Evolutionary conservation across 2,888 invertebrate genomes (phyloP).

Genomic region (Heliconius ethilla): DNA sequence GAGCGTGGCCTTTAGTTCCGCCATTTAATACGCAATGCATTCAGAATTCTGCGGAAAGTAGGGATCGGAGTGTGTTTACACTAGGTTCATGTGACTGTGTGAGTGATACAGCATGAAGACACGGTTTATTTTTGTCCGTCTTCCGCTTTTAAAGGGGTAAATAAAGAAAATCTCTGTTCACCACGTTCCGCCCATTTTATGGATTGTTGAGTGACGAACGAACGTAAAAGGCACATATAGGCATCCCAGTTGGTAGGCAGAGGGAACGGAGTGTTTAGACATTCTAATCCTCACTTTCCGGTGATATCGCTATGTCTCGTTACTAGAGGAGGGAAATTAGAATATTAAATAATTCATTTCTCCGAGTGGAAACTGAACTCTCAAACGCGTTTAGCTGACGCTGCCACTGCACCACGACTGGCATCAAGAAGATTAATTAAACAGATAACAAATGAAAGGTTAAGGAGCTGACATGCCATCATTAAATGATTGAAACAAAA

Average conservation of each 20-base stretch:
- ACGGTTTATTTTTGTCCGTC: neutral
- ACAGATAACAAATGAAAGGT: constrained; percentile 20
- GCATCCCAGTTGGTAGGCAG: too few relatives aligned
- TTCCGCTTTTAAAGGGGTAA: neutral
- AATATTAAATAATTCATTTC: neutral
- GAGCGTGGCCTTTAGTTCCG: neutral
- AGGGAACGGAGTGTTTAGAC: neutral
- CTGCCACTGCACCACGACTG: neutral
- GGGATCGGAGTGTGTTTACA: too few relatives aligned
- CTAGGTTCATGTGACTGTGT: too few relatives aligned
- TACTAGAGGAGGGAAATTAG: neutral
- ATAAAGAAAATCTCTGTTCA: neutral
- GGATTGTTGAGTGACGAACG: neutral
- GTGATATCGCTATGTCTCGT: neutral
- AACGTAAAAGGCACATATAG: neutral
- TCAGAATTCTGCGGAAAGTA: too few relatives aligned
- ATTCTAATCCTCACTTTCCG: neutral
- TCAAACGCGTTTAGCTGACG: neutral
- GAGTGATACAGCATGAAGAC: neutral
- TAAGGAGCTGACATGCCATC: constrained; percentile 25
- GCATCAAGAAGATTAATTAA: constrained; percentile 1
- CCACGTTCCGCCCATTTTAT: neutral
- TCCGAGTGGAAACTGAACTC: neutral
- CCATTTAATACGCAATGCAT: too few relatives aligned
- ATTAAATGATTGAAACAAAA: constrained; percentile 30